phyloP scores from a whole-genome alignment of 2,113 vertebrate genomes.

The Seriola rivoliana region DNA sequence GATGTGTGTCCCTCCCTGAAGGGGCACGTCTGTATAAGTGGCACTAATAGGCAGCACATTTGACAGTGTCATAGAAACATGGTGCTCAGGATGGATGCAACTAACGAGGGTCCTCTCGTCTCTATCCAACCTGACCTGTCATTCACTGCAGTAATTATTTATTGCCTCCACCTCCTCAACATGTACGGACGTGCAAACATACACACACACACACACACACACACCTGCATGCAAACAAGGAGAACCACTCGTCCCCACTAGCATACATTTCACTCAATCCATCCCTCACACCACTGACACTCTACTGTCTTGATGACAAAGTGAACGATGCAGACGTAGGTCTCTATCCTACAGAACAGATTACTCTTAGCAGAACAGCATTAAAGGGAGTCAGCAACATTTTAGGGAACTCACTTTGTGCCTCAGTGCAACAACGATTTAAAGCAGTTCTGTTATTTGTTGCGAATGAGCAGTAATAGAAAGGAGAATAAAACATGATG shows the following conservation, averaged over 20 bases:
- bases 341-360: slow-evolving; percentile 8
- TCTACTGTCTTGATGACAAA: background rate
- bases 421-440: background rate
- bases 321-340: slow-evolving; percentile 6
- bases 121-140: slow-evolving; percentile 69
- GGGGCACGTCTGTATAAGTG: slow-evolving; percentile 76
- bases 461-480: background rate
- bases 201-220: slow-evolving; percentile 36
- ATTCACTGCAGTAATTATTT: slow-evolving; percentile 78
- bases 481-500: background rate
- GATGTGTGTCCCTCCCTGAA: slow-evolving; percentile 54
- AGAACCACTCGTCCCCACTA: background rate
- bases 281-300: slow-evolving; percentile 35
- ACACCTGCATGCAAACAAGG: slow-evolving; percentile 20
- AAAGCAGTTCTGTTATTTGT: background rate
- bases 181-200: background rate
- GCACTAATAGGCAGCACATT: slow-evolving; percentile 83
- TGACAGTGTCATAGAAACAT: slow-evolving; percentile 81
- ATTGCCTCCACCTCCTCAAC: slow-evolving; percentile 53
- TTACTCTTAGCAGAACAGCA: background rate
- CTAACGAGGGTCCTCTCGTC: slow-evolving; percentile 75
- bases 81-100: slow-evolving; percentile 66
- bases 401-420: background rate
- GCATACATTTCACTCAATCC: slow-evolving; percentile 35
- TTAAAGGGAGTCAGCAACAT: background rate